Conservation (phyloP, 23 tunicate genomes). For the Ascidia mentula region DNA sequence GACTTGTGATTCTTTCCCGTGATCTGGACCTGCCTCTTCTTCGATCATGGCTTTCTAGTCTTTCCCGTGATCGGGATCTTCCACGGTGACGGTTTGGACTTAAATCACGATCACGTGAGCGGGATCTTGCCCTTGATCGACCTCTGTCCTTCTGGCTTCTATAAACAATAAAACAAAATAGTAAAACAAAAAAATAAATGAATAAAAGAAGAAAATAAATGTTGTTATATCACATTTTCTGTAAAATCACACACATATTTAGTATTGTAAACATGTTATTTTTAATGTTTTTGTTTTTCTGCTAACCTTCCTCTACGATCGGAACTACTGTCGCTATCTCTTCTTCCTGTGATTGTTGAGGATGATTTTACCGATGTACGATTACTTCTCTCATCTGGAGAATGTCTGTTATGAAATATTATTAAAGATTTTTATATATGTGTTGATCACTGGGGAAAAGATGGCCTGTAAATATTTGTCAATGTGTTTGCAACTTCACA, state of each 20-base stretch:
- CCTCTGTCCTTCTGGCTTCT: constrained; percentile 20
- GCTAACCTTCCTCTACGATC: constrained; percentile 7
- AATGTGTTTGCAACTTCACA: neutral
- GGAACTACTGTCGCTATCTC: neutral
- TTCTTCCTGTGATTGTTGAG: constrained; percentile 15
- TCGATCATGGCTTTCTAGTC: constrained; percentile 32
- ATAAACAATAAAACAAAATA: neutral
- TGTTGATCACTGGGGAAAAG: neutral
- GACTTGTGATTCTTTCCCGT: constrained; percentile 17
- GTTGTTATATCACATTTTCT: no score
- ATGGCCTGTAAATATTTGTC: neutral
- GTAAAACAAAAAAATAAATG: no score
- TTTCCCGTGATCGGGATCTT: constrained; percentile 52
- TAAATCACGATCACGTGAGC: constrained; percentile 28
- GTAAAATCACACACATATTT: no score
- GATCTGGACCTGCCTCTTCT: constrained; percentile 38
- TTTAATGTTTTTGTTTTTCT: no score
- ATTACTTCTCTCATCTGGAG: constrained; percentile 23
- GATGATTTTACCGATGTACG: constrained; percentile 20
- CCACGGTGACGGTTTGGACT: constrained; percentile 30
- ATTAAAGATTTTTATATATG: neutral
- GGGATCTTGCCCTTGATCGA: constrained; percentile 30
- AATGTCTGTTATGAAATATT: neutral
- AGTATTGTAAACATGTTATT: no score
- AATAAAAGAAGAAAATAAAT: no score